phyloP scores from a whole-genome alignment of 2,888 invertebrate genomes.

The Vesta saturnalis region DNA sequence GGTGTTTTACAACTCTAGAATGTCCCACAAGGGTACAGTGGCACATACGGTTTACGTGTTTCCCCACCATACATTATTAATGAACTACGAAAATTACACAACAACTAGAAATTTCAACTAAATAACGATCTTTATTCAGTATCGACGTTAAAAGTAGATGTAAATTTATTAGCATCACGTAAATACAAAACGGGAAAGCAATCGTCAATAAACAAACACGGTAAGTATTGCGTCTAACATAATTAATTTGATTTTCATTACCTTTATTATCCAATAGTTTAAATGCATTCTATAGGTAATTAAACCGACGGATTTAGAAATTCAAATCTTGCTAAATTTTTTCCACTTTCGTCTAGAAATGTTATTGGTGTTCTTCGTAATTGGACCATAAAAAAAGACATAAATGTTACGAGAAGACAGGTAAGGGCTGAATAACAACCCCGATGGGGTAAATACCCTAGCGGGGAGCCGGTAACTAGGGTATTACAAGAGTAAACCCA shows the following conservation, averaged over 20 bases:
- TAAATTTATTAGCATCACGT: constrained; percentile 12
- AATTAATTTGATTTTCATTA: constrained; percentile 20
- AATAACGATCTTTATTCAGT: constrained; percentile 18
- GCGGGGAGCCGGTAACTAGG: constrained; percentile 29
- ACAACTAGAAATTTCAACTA: constrained; percentile 17
- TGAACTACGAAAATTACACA: constrained; percentile 24
- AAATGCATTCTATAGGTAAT: constrained; percentile 11
- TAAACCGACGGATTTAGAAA: not conserved
- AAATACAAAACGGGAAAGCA: constrained; percentile 11
- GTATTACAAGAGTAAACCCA: constrained; percentile 33
- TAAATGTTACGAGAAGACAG: constrained; percentile 39
- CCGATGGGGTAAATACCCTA: constrained; percentile 36
- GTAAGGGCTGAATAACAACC: constrained; percentile 38
- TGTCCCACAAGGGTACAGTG: constrained; percentile 27
- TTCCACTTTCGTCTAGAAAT: constrained; percentile 5
- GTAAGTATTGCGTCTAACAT: not conserved
- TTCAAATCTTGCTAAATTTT: constrained; percentile 3
- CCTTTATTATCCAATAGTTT: constrained; percentile 8
- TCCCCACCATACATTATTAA: constrained; percentile 26
- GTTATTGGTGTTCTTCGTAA: constrained; percentile 39
- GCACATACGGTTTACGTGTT: constrained; percentile 16
- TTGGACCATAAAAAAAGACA: constrained; percentile 41
- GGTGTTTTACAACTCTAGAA: constrained; percentile 22
- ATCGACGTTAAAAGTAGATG: constrained; percentile 14
- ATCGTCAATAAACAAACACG: constrained; percentile 9